These are phyloP conservation scores for Entomyzon cyanotis DNA, from an alignment of 2,113 vertebrate species.

Conservation along the genomic window DNA sequence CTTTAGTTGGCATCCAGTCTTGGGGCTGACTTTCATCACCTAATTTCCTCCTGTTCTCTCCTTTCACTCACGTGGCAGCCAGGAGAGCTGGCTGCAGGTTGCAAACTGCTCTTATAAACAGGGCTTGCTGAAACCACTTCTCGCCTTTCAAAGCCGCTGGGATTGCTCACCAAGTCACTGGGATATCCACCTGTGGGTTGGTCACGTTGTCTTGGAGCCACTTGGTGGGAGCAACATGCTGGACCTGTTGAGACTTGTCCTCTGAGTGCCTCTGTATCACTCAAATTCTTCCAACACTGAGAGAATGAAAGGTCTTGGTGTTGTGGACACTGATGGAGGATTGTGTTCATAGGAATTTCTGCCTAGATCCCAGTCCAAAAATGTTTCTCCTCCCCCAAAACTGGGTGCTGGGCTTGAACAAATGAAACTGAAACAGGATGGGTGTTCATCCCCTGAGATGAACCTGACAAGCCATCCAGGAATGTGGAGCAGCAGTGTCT, in stretches of 20 bases:
- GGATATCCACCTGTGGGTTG: background rate
- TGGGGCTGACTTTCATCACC: constrained; percentile 62
- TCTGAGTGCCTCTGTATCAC: background rate
- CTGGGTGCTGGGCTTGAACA: background rate
- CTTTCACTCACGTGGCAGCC: constrained; percentile 57
- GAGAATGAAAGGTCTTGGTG: background rate
- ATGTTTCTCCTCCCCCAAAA: background rate
- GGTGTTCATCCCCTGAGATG: background rate
- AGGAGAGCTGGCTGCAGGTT: constrained; percentile 57
- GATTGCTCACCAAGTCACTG: background rate
- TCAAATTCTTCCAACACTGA: background rate
- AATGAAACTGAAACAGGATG: background rate
- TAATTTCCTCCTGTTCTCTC: constrained; percentile 67
- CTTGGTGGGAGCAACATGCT: background rate
- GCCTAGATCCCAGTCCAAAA: background rate
- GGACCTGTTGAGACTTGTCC: background rate
- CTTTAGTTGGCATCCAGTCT: constrained; percentile 64
- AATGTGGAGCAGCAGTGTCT: background rate
- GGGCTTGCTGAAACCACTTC: constrained; percentile 23
- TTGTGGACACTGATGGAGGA: background rate
- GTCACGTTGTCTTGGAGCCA: background rate
- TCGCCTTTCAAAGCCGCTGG: background rate
- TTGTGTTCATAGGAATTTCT: background rate
- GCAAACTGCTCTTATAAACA: constrained; percentile 35
- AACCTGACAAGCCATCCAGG: background rate